Base-by-base conservation (phyloP, 2,797 vertebrate genomes). In the Sciurus carolinensis region DNA sequence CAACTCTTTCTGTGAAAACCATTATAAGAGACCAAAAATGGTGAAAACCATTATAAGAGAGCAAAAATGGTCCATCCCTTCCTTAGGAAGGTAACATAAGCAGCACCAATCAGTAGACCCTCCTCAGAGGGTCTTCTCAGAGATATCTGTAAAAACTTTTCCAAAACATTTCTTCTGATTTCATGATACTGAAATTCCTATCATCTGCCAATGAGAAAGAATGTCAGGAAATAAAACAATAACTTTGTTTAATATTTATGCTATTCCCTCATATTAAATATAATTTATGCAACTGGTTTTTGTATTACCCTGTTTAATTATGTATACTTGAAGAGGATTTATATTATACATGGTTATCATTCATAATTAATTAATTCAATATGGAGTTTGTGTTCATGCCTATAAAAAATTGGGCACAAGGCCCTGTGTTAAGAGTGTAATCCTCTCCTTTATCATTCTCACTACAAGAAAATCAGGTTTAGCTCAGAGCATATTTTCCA, bases 291-390 rank as follows among this genome's bases (percentile, higher is more conserved):
- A 10, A 94, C 90, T 96, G 80, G 87, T 95, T 96, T 97, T 97
- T 94, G 86, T 97, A 96, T 87, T 94, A 73, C 33, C 30, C 86
- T 96, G 66, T 96, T 97, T 97, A 97, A 97, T 96, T 97, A 97
- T 96, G 89, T 95, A 97, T 97, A 95, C 85, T 96, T 92, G 95
- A 97, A 97, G 79, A 95, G 62, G 76, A 67, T 94, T 97, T 97
- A 97, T 96, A 96, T 97, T 94, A 96, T 95, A 97, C 95, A 97
- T 97, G 95, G 85, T 95, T 95, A 97, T 96, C 92, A 93, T 97
- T 97, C 95, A 97, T 97, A 97, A 97, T 97, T 97, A 96, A 97
- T 95, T 95, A 94, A 97, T 95, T 96, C 96, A 96, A 97, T 96
- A 95, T 97, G 94, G 95, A 96, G 86, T 87, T 95, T 90, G 95